phyloP scores from a whole-genome alignment of 2,113 vertebrate species.

The Mobula birostris region DNA sequence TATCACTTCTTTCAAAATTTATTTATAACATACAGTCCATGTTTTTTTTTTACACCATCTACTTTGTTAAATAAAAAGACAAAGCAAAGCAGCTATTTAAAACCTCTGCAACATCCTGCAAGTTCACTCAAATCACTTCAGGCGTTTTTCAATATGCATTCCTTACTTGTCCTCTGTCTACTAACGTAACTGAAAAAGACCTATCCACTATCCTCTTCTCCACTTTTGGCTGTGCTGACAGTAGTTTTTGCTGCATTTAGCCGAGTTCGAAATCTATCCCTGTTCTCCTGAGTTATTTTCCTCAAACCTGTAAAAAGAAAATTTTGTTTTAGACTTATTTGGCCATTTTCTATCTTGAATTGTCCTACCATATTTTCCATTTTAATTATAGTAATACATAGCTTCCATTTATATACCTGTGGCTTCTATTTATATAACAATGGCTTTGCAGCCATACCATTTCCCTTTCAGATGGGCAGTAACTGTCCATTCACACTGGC shows the following conservation, averaged over 20 bases:
- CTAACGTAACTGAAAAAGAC: slow-evolving; percentile 5
- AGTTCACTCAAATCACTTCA: not conserved
- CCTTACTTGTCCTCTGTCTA: not conserved
- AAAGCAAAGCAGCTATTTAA: not conserved
- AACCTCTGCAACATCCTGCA: not conserved
- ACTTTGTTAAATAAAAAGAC: too few relatives aligned
- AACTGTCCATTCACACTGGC: not conserved
- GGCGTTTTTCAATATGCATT: not conserved
- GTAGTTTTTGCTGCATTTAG: slow-evolving; percentile 12
- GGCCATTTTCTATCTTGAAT: not conserved
- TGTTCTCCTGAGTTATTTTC: slow-evolving; percentile 19
- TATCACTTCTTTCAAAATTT: not conserved
- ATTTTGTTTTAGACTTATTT: slow-evolving; percentile 6
- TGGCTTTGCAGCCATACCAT: not conserved
- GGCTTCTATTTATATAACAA: not conserved
- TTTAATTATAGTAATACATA: not conserved
- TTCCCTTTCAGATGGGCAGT: not conserved
- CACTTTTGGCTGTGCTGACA: slow-evolving; percentile 1
- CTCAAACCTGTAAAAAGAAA: slow-evolving; percentile 23
- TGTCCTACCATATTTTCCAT: not conserved
- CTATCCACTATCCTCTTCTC: slow-evolving; percentile 26
- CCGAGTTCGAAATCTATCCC: slow-evolving; percentile 12
- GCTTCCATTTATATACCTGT: not conserved
- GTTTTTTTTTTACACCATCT: too few relatives aligned
- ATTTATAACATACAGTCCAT: not conserved